A percentile compares a stretch with the other conserved stretches of the same genome.
phyloP scores from a whole-genome alignment of 1,140 invertebrate species.

The Eumaeus atala region DNA sequence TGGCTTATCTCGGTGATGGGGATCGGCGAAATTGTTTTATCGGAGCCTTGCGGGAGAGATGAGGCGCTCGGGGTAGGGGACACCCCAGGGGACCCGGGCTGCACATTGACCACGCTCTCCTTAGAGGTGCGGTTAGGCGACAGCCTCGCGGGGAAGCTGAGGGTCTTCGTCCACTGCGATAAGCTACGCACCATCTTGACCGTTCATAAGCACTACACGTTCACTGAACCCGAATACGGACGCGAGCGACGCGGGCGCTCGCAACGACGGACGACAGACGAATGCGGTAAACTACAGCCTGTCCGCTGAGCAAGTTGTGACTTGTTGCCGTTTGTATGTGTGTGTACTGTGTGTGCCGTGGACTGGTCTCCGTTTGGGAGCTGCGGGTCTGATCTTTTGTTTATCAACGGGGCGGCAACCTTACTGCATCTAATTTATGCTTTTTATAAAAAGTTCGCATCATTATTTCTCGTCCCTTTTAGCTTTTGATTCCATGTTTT shows the following conservation, averaged over 20 bases:
- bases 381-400: slow-evolving; percentile 50
- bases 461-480: too few species aligned
- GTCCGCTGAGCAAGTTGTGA: slow-evolving; percentile 56
- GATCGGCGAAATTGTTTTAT: slow-evolving; percentile 71
- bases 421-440: slow-evolving; percentile 30
- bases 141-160: slow-evolving; percentile 87
- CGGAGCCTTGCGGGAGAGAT: slow-evolving; percentile 66
- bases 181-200: slow-evolving; percentile 86
- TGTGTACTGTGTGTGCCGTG: slow-evolving; percentile 22
- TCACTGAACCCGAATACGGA: slow-evolving; percentile 42
- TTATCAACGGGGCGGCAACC: slow-evolving; percentile 39
- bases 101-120: slow-evolving; percentile 77
- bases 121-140: slow-evolving; percentile 84
- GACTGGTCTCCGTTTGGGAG: slow-evolving; percentile 40
- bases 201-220: slow-evolving; percentile 60
- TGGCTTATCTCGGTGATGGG: slow-evolving; percentile 78
- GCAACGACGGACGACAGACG: slow-evolving; percentile 41
- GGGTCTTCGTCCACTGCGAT: slow-evolving; percentile 90
- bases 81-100: slow-evolving; percentile 61
- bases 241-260: slow-evolving; percentile 42
- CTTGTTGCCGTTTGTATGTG: slow-evolving; percentile 34
- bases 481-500: too few species aligned
- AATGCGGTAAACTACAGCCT: slow-evolving; percentile 49
- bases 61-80: slow-evolving; percentile 71
- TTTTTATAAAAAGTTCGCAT: not conserved